Evolutionary conservation across 1,140 invertebrate species (phyloP).

Genomic region (Hirudo medicinalis): DNA sequence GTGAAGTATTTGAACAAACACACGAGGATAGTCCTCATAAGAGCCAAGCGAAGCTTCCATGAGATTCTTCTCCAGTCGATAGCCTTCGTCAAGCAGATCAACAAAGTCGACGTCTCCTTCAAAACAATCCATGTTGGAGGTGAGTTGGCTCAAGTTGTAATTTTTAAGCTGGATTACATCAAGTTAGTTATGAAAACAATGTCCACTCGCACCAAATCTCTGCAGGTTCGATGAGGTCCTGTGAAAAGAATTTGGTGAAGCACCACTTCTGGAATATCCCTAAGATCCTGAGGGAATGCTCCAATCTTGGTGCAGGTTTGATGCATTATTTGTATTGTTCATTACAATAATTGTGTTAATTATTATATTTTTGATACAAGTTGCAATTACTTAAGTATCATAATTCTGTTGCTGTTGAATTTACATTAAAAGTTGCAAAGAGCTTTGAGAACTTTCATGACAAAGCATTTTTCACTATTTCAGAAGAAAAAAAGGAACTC

Average conservation of each 20-base stretch:
- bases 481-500: too few species aligned
- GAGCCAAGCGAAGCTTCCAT: neutral
- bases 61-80: neutral
- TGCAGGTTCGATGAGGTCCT: neutral
- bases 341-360: too few species aligned
- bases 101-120: neutral
- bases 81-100: slow-evolving; percentile 8
- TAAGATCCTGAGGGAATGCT: neutral
- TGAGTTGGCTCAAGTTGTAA: neutral
- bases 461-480: too few species aligned
- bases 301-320: too few species aligned
- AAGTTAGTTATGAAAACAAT: too few species aligned
- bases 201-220: neutral
- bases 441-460: too few species aligned
- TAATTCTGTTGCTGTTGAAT: too few species aligned
- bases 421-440: too few species aligned
- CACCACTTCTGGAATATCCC: neutral
- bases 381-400: too few species aligned
- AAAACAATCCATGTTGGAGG: neutral
- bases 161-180: neutral
- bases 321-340: too few species aligned
- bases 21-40: slow-evolving; percentile 6
- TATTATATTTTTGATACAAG: too few species aligned
- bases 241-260: slow-evolving; percentile 11
- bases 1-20: slow-evolving; percentile 2